Percentiles rank a stretch among this genome's conserved stretches.
Conservation (phyloP, 2,113 vertebrate genomes). For the Myiagra hebetior region DNA sequence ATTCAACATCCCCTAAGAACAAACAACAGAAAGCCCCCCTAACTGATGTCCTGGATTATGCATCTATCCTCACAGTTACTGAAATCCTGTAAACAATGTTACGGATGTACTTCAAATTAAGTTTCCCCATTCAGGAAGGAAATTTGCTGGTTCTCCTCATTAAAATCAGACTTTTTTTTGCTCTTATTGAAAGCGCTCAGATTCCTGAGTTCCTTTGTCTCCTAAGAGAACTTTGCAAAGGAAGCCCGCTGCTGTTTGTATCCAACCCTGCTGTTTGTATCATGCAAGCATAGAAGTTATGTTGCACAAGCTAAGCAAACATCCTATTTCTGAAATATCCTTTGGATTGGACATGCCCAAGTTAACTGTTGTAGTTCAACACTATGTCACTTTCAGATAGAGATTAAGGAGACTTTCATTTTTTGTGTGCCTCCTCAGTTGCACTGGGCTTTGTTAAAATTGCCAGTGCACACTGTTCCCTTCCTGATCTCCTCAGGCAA, state of each 20-base stretch:
- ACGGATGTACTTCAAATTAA: not conserved
- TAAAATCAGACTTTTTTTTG: not conserved
- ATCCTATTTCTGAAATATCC: not conserved
- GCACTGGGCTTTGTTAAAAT: not conserved
- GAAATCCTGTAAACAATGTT: not conserved
- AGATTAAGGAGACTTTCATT: not conserved
- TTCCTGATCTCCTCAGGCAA: not conserved
- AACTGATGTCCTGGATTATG: not conserved
- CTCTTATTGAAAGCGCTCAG: not conserved
- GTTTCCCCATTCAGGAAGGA: not conserved
- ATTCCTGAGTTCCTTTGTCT: not conserved
- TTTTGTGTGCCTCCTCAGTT: accelerated
- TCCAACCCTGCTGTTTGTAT: not conserved
- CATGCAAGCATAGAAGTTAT: not conserved
- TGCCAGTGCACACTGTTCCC: accelerated
- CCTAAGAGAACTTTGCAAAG: not conserved
- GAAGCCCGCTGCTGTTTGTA: not conserved
- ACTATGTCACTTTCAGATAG: not conserved
- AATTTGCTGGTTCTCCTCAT: not conserved
- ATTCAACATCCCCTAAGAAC: not conserved
- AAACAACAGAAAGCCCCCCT: not conserved
- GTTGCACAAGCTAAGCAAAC: not conserved
- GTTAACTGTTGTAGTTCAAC: not conserved
- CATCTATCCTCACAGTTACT: not conserved
- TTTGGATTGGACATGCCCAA: not conserved